Base-by-base conservation (phyloP, 1,140 invertebrate genomes). In the Dendrolimus punctatus region DNA sequence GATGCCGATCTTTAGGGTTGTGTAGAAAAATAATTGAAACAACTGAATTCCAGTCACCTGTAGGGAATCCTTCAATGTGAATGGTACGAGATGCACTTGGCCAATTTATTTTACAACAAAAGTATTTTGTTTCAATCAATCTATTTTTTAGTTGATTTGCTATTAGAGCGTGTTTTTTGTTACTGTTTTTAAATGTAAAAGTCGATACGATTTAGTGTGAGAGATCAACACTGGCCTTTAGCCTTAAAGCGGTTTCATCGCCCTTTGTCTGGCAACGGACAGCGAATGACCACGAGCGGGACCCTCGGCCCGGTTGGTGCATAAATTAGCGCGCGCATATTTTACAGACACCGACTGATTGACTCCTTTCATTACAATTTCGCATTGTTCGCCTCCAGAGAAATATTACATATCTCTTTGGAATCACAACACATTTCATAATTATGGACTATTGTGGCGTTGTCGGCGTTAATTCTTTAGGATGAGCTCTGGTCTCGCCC, bases 401-500 rank as follows among this genome's bases (percentile, higher is more conserved):
- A 83, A 82, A 82, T 83, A 83, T 85, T 76, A 60, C 79, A 67
- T 57, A 71, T 73, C 69, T 74, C 73, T 71, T 71, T 60, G 62
- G 69, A 81, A 82, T 82, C 73, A 80, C 79, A 76, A 82, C 82
- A 85, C 82, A 85, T 82, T 83, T 85, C 82, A 85, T 84, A 85
- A 85, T 85, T 83, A 85, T 85, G 80, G 82, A 77, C 77, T 80
- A 85, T 85, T 85, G 82, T 85, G 73, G 71, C 62, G 70, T 73
- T 77, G 81, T 82, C 71, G 65, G 68, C 64, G 71, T 67, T 79
- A 82, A 83, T 83, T 82, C 67, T 62, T 62, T 60, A 62, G 61
- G 70, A 73, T 71, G 64, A 66, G 60, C 59, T 69, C 63, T 70
- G 72, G 74, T 66, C 64, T 68, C 69, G 72, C 65, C 67, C 66